A percentile compares a stretch with the other conserved stretches of the same genome.
Conservation (phyloP, 2,113 vertebrate genomes). For the Pelmatolapia mariae region DNA sequence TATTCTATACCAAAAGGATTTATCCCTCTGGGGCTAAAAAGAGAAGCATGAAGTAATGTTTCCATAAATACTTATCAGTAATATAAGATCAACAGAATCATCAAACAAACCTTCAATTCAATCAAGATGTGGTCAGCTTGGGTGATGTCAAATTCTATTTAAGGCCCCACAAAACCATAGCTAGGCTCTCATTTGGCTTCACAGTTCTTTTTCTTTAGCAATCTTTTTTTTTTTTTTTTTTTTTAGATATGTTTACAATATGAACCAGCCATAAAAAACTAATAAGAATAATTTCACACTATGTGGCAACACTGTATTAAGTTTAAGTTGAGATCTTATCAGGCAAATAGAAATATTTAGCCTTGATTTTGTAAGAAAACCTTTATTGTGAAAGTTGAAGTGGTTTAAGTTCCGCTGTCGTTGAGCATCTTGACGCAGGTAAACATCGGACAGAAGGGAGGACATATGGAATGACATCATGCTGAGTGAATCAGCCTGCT, state of each 20-base stretch:
- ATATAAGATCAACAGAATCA: neutral
- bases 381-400: constrained; percentile 22
- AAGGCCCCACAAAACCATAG: neutral
- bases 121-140: neutral
- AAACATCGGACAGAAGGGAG: constrained; percentile 20
- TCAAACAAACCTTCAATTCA: neutral
- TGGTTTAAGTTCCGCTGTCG: neutral
- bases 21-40: neutral
- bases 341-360: neutral
- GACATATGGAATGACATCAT: constrained; percentile 62
- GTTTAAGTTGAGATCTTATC: neutral
- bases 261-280: neutral
- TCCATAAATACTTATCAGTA: neutral
- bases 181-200: neutral
- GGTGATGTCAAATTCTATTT: neutral
- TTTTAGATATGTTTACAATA: neutral
- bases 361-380: neutral
- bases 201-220: neutral
- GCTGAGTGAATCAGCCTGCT: constrained; percentile 10
- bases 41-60: neutral
- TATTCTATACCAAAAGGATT: neutral
- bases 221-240: neutral
- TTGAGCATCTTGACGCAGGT: neutral
- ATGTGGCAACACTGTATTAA: neutral
- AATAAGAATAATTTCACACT: neutral